Evolutionary conservation across 2,113 vertebrate species (phyloP).

Genomic region (Synodontis membranacea): DNA sequence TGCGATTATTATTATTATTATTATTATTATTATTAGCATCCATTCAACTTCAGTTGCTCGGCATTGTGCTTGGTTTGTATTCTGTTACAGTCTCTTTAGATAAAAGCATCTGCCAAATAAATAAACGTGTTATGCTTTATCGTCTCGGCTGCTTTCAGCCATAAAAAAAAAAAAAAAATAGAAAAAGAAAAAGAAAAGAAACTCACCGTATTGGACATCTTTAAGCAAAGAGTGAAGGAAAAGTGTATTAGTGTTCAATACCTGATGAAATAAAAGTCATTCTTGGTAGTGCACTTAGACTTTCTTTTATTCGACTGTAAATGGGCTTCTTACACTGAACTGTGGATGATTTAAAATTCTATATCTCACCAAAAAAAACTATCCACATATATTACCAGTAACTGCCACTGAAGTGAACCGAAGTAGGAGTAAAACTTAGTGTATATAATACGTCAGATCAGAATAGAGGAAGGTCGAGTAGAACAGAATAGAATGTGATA

Average conservation of each 20-base stretch:
- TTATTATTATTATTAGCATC: background rate
- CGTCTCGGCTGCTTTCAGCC: background rate
- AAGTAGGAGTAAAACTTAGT: no score
- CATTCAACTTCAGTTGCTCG: background rate
- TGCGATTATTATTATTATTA: no score
- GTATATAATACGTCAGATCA: background rate
- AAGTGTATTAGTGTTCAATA: constrained; percentile 20
- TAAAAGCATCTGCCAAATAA: constrained; percentile 17
- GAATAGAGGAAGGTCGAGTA: background rate
- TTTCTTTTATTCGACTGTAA: background rate
- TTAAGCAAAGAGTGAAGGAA: constrained; percentile 4
- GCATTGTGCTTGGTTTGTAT: background rate
- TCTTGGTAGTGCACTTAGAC: background rate
- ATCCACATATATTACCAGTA: background rate
- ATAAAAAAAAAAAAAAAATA: no score
- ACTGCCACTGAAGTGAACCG: background rate
- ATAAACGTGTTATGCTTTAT: background rate
- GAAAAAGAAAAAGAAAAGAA: no score
- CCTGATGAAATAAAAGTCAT: constrained; percentile 2
- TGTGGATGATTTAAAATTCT: background rate
- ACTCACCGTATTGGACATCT: background rate
- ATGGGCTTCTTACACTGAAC: background rate
- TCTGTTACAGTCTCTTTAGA: constrained; percentile 19
- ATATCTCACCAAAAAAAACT: background rate
- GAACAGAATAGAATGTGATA: no score